Percentiles rank a stretch among this genome's conserved stretches.
These are phyloP conservation scores for Podilymbus podiceps DNA, from an alignment of 2,113 vertebrate genomes.

Conservation along the genomic window DNA sequence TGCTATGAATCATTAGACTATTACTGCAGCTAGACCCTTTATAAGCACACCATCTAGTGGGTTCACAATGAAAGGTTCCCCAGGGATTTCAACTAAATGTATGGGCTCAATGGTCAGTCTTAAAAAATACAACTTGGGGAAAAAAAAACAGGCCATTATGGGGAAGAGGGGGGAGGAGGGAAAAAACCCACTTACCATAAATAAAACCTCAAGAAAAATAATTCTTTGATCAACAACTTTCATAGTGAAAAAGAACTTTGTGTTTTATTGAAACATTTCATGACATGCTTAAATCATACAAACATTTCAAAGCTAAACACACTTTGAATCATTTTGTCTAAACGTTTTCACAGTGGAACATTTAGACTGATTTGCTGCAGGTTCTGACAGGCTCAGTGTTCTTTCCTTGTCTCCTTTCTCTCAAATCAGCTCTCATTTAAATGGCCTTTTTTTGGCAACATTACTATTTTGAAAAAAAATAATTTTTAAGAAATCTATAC, in stretches of 20 bases:
- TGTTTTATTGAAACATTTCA: neutral
- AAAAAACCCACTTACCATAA: neutral
- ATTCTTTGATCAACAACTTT: neutral
- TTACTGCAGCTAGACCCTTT: neutral
- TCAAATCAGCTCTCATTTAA: neutral
- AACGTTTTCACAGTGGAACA: neutral
- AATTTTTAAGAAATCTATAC: neutral
- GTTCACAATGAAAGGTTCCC: neutral
- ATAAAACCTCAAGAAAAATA: neutral
- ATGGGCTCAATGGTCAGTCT: neutral
- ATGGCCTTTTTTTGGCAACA: neutral
- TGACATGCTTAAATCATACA: neutral
- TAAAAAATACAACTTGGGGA: neutral
- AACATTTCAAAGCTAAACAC: neutral
- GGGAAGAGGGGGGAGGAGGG: rapidly evolving
- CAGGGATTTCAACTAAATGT: neutral
- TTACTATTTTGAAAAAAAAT: neutral
- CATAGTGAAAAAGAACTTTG: neutral
- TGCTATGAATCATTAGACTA: neutral
- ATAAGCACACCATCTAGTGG: neutral
- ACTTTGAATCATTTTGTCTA: neutral
- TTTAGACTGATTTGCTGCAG: neutral
- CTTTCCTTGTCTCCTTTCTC: neutral
- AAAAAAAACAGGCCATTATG: neutral
- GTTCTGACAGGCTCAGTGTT: neutral